These are phyloP conservation scores for Brachionus sp. DNA, from an alignment of 1,140 invertebrate species.

Conservation along the genomic window DNA sequence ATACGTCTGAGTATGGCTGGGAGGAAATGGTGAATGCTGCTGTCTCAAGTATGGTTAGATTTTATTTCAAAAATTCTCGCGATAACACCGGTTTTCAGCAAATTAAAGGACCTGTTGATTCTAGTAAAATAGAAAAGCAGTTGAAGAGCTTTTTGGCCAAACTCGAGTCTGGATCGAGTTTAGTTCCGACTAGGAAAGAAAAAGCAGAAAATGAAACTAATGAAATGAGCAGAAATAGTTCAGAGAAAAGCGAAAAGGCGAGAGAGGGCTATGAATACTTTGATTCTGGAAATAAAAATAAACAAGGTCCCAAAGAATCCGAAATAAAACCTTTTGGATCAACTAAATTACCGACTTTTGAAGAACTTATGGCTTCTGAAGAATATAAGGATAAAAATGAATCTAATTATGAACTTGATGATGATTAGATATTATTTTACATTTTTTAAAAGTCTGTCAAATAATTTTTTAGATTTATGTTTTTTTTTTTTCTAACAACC, in stretches of 20 bases:
- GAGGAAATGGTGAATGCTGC: slow-evolving; percentile 64
- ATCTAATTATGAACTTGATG: slow-evolving; percentile 36
- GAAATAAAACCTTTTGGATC: slow-evolving; percentile 7
- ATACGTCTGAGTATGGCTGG: slow-evolving; percentile 62
- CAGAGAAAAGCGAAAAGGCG: not conserved
- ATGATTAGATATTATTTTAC: not conserved
- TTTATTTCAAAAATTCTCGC: slow-evolving; percentile 52
- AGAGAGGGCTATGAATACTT: slow-evolving; percentile 17
- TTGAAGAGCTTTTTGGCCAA: slow-evolving; percentile 63
- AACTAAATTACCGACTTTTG: slow-evolving; percentile 15
- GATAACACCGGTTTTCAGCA: slow-evolving; percentile 57
- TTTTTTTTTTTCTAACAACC: not conserved
- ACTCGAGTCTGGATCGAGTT: slow-evolving; percentile 56
- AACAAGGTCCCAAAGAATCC: not conserved
- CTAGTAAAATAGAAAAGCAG: slow-evolving; percentile 64
- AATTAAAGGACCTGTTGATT: slow-evolving; percentile 61
- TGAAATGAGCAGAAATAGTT: not conserved
- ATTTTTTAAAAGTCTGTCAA: not conserved
- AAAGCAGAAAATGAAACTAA: not conserved
- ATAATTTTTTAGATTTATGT: not conserved
- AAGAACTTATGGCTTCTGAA: slow-evolving; percentile 32
- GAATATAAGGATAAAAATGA: slow-evolving; percentile 29
- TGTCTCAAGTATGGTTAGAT: slow-evolving; percentile 61
- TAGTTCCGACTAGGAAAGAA: slow-evolving; percentile 46
- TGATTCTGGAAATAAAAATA: not conserved